Evolutionary conservation across 2,797 vertebrate genomes (phyloP).

Genomic region (Trachurus trachurus): DNA sequence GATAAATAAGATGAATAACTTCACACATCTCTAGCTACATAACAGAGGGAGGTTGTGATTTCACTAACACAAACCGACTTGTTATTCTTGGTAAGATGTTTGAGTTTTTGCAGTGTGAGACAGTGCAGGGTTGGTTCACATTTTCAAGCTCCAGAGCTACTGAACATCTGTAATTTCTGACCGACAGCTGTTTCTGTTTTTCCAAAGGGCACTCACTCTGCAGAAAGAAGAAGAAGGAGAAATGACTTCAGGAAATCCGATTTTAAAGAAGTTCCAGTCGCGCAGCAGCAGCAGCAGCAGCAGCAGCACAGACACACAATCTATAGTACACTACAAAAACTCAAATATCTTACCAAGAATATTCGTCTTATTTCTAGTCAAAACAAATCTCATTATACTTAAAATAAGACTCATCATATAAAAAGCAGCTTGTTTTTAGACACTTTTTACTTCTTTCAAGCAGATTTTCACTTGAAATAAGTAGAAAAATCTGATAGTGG

Average conservation of each 20-base stretch:
- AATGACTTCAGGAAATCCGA: constrained; percentile 55
- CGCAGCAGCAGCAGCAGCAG: background rate
- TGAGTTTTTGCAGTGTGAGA: too few species aligned
- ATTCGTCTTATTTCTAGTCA: too few species aligned
- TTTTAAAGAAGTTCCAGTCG: constrained; percentile 39
- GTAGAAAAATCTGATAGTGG: too few species aligned
- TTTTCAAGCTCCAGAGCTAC: constrained; percentile 44
- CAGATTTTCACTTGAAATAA: too few species aligned
- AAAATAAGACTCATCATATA: too few species aligned
- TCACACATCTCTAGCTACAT: constrained; percentile 42
- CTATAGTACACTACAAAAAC: background rate
- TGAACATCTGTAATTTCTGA: constrained; percentile 56
- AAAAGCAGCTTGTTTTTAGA: too few species aligned
- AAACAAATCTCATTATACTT: too few species aligned
- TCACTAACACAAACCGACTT: background rate
- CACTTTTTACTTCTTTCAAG: too few species aligned
- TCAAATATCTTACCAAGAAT: too few species aligned
- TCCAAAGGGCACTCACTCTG: constrained; percentile 32
- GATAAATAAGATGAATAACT: constrained; percentile 27
- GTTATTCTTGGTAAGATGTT: too few species aligned
- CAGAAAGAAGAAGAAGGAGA: constrained; percentile 34
- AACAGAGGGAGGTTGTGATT: constrained; percentile 27
- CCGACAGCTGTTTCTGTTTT: constrained; percentile 67
- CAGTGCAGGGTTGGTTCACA: constrained; percentile 30
- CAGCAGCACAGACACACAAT: background rate